phyloP scores from a whole-genome alignment of 2,888 invertebrate genomes.

The Physocephala rufipes region DNA sequence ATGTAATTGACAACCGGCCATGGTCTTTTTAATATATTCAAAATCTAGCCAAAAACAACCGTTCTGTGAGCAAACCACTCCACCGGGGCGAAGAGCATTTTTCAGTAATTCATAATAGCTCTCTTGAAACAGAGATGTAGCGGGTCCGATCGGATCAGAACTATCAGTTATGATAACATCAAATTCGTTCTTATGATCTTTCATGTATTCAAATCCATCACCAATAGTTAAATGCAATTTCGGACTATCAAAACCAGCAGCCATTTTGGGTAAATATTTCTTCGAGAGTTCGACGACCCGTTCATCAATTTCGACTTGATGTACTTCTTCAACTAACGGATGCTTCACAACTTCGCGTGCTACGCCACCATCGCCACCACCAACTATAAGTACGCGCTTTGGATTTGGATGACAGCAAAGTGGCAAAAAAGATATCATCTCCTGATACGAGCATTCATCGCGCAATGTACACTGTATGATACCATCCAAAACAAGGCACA shows the following conservation, averaged over 20 bases:
- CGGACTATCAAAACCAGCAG: slow-evolving; percentile 82
- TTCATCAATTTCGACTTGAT: slow-evolving; percentile 95
- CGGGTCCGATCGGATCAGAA: slow-evolving; percentile 93
- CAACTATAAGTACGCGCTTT: slow-evolving; percentile 90
- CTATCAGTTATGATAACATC: slow-evolving; percentile 99
- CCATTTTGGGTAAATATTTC: slow-evolving; percentile 89
- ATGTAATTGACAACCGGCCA: slow-evolving; percentile 78
- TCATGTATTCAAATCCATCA: slow-evolving; percentile 96
- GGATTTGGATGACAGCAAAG: slow-evolving; percentile 91
- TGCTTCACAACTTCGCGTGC: slow-evolving; percentile 95
- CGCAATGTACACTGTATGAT: slow-evolving; percentile 96
- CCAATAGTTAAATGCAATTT: slow-evolving; percentile 86
- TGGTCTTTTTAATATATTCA: slow-evolving; percentile 78
- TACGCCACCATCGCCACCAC: slow-evolving; percentile 98
- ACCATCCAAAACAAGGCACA: slow-evolving; percentile 89
- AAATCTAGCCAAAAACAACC: slow-evolving; percentile 84
- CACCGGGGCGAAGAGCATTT: slow-evolving; percentile 82
- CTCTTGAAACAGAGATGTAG: slow-evolving; percentile 72
- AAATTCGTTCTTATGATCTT: slow-evolving; percentile 82
- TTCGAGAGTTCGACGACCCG: slow-evolving; percentile 91
- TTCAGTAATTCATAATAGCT: slow-evolving; percentile 87
- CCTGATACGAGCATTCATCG: slow-evolving; percentile 98
- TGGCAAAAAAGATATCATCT: slow-evolving; percentile 96
- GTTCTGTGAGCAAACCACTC: slow-evolving; percentile 94
- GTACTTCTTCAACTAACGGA: slow-evolving; percentile 84